These are phyloP conservation scores for Desoria tigrina DNA, from an alignment of 2,888 invertebrate genomes.

Conservation along the genomic window DNA sequence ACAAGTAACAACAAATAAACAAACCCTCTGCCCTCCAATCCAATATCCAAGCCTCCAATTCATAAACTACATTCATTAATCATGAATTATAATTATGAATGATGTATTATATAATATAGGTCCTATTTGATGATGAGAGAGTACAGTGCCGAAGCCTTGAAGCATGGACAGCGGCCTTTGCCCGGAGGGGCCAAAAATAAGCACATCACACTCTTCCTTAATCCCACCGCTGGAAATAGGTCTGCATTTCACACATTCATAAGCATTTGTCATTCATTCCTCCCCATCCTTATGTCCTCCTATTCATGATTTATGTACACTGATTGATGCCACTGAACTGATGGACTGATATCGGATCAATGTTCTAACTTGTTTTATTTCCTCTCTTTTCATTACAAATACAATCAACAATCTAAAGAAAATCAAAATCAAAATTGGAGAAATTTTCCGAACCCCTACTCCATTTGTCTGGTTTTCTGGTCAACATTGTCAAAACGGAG, in stretches of 20 bases:
- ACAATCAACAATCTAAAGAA: slow-evolving; percentile 57
- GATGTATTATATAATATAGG: slow-evolving; percentile 59
- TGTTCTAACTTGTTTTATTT: slow-evolving; percentile 36
- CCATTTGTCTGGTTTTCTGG: slow-evolving; percentile 83
- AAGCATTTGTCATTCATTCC: slow-evolving; percentile 51
- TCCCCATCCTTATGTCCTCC: too few relatives aligned
- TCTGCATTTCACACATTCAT: too few relatives aligned
- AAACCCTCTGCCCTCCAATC: not conserved
- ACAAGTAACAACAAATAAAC: slow-evolving; percentile 66
- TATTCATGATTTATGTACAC: too few relatives aligned
- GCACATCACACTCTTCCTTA: slow-evolving; percentile 81
- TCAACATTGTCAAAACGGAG: slow-evolving; percentile 76
- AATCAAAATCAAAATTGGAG: slow-evolving; percentile 69
- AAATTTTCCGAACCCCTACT: slow-evolving; percentile 90
- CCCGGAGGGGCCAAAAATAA: slow-evolving; percentile 66
- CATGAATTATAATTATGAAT: not conserved
- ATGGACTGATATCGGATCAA: too few relatives aligned
- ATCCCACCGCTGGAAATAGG: slow-evolving; percentile 85
- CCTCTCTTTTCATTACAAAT: slow-evolving; percentile 11
- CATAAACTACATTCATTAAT: not conserved
- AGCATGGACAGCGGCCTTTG: slow-evolving; percentile 69
- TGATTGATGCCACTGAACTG: too few relatives aligned
- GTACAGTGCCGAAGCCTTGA: slow-evolving; percentile 75
- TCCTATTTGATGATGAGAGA: slow-evolving; percentile 74
- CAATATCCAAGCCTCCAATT: slow-evolving; percentile 1